Conservation (phyloP, 1,140 invertebrate species). For the Anastrepha ludens region DNA sequence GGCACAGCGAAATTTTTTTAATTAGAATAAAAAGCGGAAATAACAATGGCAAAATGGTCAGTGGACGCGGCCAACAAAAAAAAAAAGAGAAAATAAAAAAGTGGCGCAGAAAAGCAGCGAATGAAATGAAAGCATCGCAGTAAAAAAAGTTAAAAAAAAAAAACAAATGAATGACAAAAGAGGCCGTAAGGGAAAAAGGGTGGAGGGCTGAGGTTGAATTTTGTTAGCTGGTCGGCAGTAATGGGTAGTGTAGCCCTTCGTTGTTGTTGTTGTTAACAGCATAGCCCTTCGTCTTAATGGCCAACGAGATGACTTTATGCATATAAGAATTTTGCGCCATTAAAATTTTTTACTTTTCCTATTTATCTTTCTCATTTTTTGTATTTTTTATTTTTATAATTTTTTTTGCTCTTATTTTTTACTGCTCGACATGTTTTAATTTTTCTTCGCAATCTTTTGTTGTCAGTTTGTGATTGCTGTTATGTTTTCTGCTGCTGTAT, state of each 20-base stretch:
- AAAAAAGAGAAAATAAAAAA: conserved; percentile 59
- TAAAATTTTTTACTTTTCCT: conserved; percentile 23
- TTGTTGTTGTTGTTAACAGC: background rate
- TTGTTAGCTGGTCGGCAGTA: conserved; percentile 6
- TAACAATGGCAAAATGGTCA: conserved; percentile 41
- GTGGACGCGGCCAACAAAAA: conserved; percentile 53
- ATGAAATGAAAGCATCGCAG: background rate
- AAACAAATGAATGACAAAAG: conserved; percentile 56
- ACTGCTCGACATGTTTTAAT: conserved; percentile 7
- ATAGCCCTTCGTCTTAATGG: conserved; percentile 43
- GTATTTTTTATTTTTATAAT: background rate
- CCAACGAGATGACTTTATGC: conserved; percentile 42
- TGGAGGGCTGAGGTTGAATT: too few relatives aligned
- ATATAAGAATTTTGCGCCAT: conserved; percentile 16
- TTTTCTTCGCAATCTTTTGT: conserved; percentile 52
- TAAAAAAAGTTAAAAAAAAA: background rate
- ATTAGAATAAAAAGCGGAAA: conserved; percentile 70
- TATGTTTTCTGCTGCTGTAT: background rate
- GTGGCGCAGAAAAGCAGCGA: background rate
- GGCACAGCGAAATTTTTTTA: conserved; percentile 62
- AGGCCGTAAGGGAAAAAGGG: background rate
- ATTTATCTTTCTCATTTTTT: background rate
- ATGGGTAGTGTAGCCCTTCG: conserved; percentile 49
- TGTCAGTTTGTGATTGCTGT: conserved; percentile 39
- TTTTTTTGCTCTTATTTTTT: background rate